phyloP scores from a whole-genome alignment of 2,888 invertebrate species.

The Chirona hameri region DNA sequence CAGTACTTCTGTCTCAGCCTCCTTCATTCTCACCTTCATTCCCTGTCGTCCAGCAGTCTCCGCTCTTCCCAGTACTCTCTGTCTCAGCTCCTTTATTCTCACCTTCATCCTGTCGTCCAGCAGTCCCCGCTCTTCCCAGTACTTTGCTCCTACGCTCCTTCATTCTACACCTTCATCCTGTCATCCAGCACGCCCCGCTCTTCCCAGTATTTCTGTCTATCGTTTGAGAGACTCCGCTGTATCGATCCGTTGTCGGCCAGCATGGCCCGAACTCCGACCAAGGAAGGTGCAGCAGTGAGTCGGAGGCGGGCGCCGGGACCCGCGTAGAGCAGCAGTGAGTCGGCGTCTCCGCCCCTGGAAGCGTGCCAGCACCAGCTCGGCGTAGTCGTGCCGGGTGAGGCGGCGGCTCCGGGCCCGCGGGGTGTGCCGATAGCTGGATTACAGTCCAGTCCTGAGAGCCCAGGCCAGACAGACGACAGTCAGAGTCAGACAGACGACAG shows the following conservation, averaged over 20 bases:
- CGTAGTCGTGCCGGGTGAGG: background rate
- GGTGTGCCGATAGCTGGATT: background rate
- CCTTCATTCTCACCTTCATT: background rate
- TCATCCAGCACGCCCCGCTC: conserved; percentile 26
- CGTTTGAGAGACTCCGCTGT: background rate
- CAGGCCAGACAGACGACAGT: no score
- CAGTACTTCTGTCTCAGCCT: no score
- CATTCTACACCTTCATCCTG: conserved; percentile 36
- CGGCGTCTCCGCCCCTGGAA: background rate
- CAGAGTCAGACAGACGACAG: no score
- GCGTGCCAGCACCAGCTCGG: conserved; percentile 7
- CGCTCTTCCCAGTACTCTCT: no score
- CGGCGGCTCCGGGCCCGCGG: background rate
- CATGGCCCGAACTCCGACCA: background rate
- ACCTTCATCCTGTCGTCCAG: background rate
- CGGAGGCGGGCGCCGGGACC: conserved; percentile 11
- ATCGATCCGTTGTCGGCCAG: conserved; percentile 13
- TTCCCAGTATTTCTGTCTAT: background rate
- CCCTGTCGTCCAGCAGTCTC: background rate
- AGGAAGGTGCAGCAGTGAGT: background rate
- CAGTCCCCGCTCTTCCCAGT: background rate
- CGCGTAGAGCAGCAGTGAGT: conserved; percentile 4
- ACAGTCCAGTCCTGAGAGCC: background rate
- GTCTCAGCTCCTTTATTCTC: no score
- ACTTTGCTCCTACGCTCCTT: no score